A percentile compares a stretch with the other conserved stretches of the same genome.
These are phyloP conservation scores for Sporophila hypoxantha DNA, from an alignment of 2,113 vertebrate species.

Conservation along the genomic window DNA sequence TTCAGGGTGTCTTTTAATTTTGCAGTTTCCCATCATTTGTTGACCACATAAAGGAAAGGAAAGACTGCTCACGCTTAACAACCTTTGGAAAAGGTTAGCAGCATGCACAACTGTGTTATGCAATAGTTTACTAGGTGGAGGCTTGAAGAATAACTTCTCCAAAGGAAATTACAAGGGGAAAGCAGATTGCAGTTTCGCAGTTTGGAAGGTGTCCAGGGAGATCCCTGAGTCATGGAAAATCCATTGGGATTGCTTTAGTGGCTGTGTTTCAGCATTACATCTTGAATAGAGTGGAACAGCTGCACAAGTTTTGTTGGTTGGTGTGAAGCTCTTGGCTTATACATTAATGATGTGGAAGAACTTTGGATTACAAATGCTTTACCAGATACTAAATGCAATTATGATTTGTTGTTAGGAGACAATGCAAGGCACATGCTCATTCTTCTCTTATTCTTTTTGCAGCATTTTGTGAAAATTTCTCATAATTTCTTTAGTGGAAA, in stretches of 20 bases:
- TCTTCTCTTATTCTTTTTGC: neutral
- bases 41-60: neutral
- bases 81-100: neutral
- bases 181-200: neutral
- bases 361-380: neutral
- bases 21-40: neutral
- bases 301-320: neutral
- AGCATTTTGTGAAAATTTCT: neutral
- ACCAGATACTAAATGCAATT: neutral
- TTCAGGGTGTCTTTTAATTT: neutral
- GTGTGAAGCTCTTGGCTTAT: slow-evolving; percentile 13
- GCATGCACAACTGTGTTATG: neutral
- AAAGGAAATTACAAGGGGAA: slow-evolving; percentile 18
- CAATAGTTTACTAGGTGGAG: slow-evolving; percentile 19
- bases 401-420: neutral
- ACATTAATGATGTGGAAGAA: neutral
- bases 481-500: neutral
- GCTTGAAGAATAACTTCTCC: slow-evolving; percentile 8
- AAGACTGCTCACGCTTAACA: neutral
- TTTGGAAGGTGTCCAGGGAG: slow-evolving; percentile 39
- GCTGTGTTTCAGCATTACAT: slow-evolving; percentile 25
- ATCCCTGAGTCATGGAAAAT: slow-evolving; percentile 44
- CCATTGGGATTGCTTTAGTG: slow-evolving; percentile 20
- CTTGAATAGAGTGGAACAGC: slow-evolving; percentile 11
- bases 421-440: neutral